phyloP scores from a whole-genome alignment of 2,888 invertebrate genomes.

The Amiota mariae region DNA sequence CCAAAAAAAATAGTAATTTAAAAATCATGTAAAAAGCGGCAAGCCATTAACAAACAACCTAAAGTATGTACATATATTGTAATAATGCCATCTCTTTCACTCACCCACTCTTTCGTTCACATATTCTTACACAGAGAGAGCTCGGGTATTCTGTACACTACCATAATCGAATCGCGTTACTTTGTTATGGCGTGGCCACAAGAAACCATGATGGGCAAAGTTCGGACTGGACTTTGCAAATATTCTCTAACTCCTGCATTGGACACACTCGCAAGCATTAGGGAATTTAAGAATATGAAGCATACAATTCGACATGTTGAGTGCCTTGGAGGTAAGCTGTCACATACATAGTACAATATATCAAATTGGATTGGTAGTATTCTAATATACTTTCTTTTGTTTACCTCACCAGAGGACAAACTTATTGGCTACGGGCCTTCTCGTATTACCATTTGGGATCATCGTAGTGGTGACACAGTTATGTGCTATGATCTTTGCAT shows the following conservation, averaged over 20 bases:
- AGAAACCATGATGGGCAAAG: conserved; percentile 62
- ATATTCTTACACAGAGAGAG: conserved; percentile 49
- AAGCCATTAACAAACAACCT: neutral
- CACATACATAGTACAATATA: neutral
- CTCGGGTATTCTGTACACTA: conserved; percentile 65
- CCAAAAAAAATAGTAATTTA: neutral
- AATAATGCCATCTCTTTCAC: neutral
- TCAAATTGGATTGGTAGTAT: neutral
- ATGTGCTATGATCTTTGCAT: conserved; percentile 71
- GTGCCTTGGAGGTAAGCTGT: conserved; percentile 51
- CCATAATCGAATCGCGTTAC: conserved; percentile 70
- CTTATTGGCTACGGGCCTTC: conserved; percentile 70
- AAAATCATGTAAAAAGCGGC: neutral
- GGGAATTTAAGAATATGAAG: conserved; percentile 70
- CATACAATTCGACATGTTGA: conserved; percentile 69
- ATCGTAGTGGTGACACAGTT: conserved; percentile 71
- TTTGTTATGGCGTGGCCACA: conserved; percentile 72
- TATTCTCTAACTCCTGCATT: conserved; percentile 71
- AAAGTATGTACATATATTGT: neutral
- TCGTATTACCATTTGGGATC: conserved; percentile 72
- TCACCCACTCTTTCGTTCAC: neutral
- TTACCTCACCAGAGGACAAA: conserved; percentile 65
- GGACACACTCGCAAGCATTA: conserved; percentile 71
- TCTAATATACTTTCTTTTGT: neutral
- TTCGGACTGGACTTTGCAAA: conserved; percentile 70